Percentiles rank a stretch among this genome's conserved stretches.
These are phyloP conservation scores for Baronia brevicornis DNA, from an alignment of 2,888 invertebrate species.

Conservation along the genomic window DNA sequence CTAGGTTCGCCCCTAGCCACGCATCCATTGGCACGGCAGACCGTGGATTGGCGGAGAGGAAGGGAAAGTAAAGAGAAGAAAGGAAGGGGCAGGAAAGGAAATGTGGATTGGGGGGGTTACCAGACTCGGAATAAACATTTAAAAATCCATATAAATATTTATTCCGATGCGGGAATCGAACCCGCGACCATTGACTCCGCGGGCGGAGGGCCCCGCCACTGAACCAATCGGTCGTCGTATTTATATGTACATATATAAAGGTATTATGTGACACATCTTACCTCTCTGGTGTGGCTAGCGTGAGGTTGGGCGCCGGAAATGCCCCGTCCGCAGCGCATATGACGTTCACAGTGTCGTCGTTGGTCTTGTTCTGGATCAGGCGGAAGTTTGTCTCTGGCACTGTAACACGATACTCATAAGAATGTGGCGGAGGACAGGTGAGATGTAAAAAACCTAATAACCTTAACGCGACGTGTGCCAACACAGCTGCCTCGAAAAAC, in stretches of 20 bases:
- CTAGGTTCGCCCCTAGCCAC: too few species aligned
- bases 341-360: slow-evolving; percentile 68
- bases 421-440: slow-evolving; percentile 15
- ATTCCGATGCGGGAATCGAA: too few species aligned
- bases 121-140: too few species aligned
- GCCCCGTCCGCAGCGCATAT: slow-evolving; percentile 75
- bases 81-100: too few species aligned
- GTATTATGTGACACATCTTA: too few species aligned
- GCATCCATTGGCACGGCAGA: too few species aligned
- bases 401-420: slow-evolving; percentile 35
- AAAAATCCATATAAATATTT: too few species aligned
- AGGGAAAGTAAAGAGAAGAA: too few species aligned
- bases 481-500: slow-evolving; percentile 5
- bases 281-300: slow-evolving; percentile 67
- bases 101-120: too few species aligned
- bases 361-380: slow-evolving; percentile 69
- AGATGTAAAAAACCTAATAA: slow-evolving; percentile 19
- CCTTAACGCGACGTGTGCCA: slow-evolving; percentile 11
- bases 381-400: slow-evolving; percentile 72
- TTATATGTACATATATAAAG: background rate
- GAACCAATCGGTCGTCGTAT: background rate
- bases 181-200: too few species aligned
- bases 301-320: slow-evolving; percentile 73
- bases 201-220: too few species aligned
- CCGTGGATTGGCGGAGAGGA: too few species aligned